A percentile compares a stretch with the other conserved stretches of the same genome.
phyloP scores from a whole-genome alignment of 2,888 invertebrate species.

The Sphecodes monilicornis region DNA sequence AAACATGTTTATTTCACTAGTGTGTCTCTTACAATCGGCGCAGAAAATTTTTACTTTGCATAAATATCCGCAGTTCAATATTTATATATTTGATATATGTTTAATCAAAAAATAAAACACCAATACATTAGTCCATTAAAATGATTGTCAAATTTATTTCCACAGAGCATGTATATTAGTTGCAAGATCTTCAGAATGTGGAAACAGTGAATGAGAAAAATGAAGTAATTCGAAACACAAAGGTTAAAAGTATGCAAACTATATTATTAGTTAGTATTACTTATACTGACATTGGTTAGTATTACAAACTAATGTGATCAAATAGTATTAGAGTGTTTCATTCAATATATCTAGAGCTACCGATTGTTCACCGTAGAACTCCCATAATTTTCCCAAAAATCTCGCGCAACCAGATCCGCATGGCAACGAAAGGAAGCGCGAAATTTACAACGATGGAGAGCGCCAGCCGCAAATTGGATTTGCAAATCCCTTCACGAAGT shows the following conservation, averaged over 20 bases:
- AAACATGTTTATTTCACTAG: too few relatives aligned
- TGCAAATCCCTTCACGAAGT: constrained; percentile 54
- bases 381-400: neutral
- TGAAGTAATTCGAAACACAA: neutral
- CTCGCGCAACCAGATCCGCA: neutral
- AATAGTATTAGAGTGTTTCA: neutral
- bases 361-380: neutral
- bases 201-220: neutral
- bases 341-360: neutral
- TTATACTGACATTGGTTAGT: too few relatives aligned
- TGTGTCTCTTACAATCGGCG: too few relatives aligned
- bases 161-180: neutral
- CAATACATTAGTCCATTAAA: neutral
- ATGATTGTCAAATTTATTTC: neutral
- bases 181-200: neutral
- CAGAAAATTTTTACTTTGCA: too few relatives aligned
- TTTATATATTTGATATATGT: too few relatives aligned
- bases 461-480: constrained; percentile 57
- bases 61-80: too few relatives aligned
- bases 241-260: neutral
- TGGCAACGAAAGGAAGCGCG: constrained; percentile 9
- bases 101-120: too few relatives aligned
- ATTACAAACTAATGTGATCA: neutral
- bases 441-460: constrained; percentile 50
- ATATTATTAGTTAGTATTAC: too few relatives aligned